Evolutionary conservation across 1,140 invertebrate species (phyloP).

Genomic region (Anthonomus grandis): DNA sequence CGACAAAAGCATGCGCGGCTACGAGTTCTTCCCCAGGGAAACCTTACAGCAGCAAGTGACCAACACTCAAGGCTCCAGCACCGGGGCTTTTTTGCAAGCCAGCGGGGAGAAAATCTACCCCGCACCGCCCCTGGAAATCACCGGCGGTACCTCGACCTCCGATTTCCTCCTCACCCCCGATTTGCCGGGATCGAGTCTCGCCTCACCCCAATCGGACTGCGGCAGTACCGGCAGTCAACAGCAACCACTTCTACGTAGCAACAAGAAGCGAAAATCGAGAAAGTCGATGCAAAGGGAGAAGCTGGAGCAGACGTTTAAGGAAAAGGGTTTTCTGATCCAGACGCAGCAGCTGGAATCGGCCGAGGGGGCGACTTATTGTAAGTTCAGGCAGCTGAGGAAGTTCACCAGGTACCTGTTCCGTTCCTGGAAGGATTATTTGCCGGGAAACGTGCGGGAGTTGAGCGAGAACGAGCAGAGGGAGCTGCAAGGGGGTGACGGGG

Average conservation of each 20-base stretch:
- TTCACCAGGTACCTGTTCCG: constrained; percentile 88
- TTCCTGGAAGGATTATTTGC: constrained; percentile 90
- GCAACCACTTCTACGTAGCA: no score
- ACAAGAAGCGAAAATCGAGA: constrained; percentile 69
- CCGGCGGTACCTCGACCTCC: constrained; percentile 29
- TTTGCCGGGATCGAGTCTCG: constrained; percentile 43
- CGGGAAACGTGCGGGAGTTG: constrained; percentile 61
- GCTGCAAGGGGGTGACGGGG: constrained; percentile 12
- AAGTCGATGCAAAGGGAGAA: constrained; percentile 83
- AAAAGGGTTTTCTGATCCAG: constrained; percentile 88
- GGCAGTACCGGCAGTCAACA: constrained; percentile 45
- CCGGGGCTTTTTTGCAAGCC: constrained; percentile 54
- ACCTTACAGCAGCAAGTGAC: constrained; percentile 58
- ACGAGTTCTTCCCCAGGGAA: constrained; percentile 72
- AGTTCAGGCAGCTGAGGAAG: constrained; percentile 85
- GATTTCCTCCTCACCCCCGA: constrained; percentile 51
- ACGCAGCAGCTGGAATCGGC: constrained; percentile 89
- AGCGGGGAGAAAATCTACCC: constrained; percentile 56
- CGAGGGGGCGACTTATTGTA: constrained; percentile 89
- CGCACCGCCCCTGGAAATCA: constrained; percentile 32
- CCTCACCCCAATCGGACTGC: constrained; percentile 16
- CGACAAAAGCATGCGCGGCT: constrained; percentile 71
- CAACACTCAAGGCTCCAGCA: constrained; percentile 47
- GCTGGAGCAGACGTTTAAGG: constrained; percentile 86
- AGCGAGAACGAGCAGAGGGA: constrained; percentile 27